Conservation (phyloP, 2,888 invertebrate genomes). For the Microchrysa polita region DNA sequence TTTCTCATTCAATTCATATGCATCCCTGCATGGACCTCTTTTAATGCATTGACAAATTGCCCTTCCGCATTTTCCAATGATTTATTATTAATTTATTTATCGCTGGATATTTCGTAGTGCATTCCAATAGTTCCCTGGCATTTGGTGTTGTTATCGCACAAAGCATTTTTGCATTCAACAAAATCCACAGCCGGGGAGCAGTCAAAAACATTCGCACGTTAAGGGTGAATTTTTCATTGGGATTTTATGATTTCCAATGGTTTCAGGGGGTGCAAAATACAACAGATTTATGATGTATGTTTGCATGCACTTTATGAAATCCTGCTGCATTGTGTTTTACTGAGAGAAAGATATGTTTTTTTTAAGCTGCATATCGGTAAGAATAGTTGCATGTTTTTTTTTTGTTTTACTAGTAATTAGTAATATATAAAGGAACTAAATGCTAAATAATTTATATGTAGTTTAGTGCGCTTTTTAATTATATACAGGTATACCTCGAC, state of each 20-base stretch:
- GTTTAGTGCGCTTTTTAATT: too few species aligned
- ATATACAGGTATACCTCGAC: too few species aligned
- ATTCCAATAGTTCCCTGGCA: neutral
- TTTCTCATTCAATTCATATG: too few species aligned
- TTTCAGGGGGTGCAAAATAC: neutral
- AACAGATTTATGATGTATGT: slow-evolving; percentile 11
- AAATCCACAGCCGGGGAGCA: neutral
- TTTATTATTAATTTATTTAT: slow-evolving; percentile 31
- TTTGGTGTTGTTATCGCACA: neutral
- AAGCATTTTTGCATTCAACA: neutral
- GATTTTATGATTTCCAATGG: neutral
- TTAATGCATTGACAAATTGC: slow-evolving; percentile 27
- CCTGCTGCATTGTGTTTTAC: too few species aligned
- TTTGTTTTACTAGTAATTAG: too few species aligned
- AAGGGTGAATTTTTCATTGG: neutral
- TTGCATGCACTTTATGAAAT: neutral
- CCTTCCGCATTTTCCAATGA: slow-evolving; percentile 13
- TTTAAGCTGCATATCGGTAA: too few species aligned
- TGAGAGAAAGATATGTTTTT: too few species aligned
- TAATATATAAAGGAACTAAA: too few species aligned
- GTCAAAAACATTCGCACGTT: neutral
- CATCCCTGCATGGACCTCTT: neutral
- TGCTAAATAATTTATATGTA: too few species aligned
- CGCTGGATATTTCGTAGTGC: neutral
- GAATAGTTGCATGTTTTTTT: too few species aligned